Evolutionary conservation across 2,797 vertebrate genomes (phyloP), one percentile per base, ranked within the genome.

Genomic region (Sebastes nivosus): DNA sequence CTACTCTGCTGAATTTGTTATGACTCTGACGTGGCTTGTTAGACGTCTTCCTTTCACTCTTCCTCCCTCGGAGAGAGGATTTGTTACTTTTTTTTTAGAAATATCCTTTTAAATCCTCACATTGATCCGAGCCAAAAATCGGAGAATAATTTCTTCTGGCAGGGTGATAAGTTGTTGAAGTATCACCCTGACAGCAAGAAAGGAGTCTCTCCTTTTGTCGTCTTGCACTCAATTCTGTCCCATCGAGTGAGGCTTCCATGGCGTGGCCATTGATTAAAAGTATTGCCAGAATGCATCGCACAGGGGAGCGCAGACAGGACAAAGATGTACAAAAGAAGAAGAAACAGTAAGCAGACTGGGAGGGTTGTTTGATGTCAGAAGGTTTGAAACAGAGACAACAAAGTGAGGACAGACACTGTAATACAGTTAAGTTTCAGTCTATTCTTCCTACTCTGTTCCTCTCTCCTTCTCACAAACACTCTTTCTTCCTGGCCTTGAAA

Each of bases 51-150:
- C 29, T 84, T 79, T 77, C 68, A 60, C 60, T 70, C 66, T 72
- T 61, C 11, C 42, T 57, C 25, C 54, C 36, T 75, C 42, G n/a
- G 59, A 36, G 32, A 59, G 13, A 85, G 42, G 46, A 85, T 79
- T 74, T 91, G 57, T 83, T 81, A 32, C 34, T 38, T 58, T 69
- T 72, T 75, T 65, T 73, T 25, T 66, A 16, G 55, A 34, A 16
- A 72, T 87, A 71, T 73, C 42, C 81, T 86, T 69, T 79, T 60
- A 81, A 86, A 88, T 75, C 84, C 64, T 65, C 68, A 60, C 76
- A 80, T 71, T 67, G 86, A 88, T 84, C 72, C 38, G 5, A 86
- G 78, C 54, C 64, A 60, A 52, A 81, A 72, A 77, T 46, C n/a
- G 10, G 58, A 78, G 66, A 80, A 67, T 83, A 70, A 71, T 89